Percentiles rank a stretch among this genome's conserved stretches.
Evolutionary conservation across 2,888 invertebrate species (phyloP).

Genomic region (Hetaerina titia): DNA sequence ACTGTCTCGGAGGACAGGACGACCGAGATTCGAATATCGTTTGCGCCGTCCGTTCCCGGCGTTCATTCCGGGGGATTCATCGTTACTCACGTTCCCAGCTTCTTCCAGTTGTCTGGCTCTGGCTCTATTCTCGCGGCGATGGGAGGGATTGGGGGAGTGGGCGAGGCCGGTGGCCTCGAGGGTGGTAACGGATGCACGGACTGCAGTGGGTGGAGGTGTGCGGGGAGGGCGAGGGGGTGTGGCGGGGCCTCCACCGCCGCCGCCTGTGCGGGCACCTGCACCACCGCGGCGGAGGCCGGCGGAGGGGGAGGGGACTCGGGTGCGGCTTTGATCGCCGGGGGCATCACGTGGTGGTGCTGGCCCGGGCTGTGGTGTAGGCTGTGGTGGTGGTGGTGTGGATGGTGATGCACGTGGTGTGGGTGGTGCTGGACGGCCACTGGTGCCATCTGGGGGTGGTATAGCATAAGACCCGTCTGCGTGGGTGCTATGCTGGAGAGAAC

Average conservation of each 20-base stretch:
- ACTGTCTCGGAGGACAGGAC: no score
- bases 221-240: neutral
- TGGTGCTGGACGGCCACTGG: conserved; percentile 58
- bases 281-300: neutral
- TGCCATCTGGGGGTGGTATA: conserved; percentile 57
- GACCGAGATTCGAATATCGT: no score
- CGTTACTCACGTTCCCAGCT: conserved; percentile 74
- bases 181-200: neutral
- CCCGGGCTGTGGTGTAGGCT: conserved; percentile 57
- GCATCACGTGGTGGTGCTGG: conserved; percentile 36
- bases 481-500: conserved; percentile 51
- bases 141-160: conserved; percentile 70
- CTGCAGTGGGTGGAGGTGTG: neutral
- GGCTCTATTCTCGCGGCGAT: conserved; percentile 74
- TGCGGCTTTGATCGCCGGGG: conserved; percentile 44
- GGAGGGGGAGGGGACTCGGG: conserved; percentile 29
- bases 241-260: neutral
- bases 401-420: conserved; percentile 52
- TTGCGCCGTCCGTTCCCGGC: no score
- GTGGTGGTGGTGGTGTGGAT: conserved; percentile 50
- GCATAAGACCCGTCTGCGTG: conserved; percentile 58
- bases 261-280: neutral
- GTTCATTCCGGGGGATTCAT: no score
- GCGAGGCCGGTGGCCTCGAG: neutral
- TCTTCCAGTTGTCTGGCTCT: conserved; percentile 74